These are phyloP conservation scores for Chironomus tentans DNA, from an alignment of 2,888 invertebrate species.

Conservation along the genomic window DNA sequence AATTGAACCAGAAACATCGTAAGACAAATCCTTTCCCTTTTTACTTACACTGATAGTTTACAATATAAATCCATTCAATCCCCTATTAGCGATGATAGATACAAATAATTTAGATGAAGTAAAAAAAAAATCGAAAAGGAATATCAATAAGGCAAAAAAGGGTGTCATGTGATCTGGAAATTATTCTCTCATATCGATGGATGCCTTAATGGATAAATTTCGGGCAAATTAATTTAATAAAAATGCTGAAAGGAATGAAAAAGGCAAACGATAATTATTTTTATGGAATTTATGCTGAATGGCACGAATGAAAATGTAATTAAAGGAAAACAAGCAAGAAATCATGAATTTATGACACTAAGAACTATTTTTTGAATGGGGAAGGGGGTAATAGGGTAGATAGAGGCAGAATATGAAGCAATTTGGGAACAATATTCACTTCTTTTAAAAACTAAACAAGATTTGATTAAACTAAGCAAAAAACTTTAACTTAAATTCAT, in stretches of 20 bases:
- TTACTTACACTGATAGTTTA: no score
- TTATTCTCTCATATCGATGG: not conserved
- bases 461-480: no score
- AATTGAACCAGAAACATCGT: conserved; percentile 10
- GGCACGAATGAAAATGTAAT: conserved; percentile 17
- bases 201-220: not conserved
- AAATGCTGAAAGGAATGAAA: not conserved
- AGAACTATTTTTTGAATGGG: not conserved
- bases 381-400: not conserved
- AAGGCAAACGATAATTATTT: not conserved
- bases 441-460: no score
- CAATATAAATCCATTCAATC: not conserved
- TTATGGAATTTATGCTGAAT: not conserved
- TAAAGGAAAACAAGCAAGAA: not conserved
- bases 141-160: not conserved
- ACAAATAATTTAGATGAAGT: not conserved
- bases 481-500: no score
- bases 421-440: no score
- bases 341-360: not conserved
- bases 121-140: not conserved
- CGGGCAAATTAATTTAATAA: conserved; percentile 18
- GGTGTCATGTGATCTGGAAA: conserved; percentile 24
- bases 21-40: conserved; percentile 3
- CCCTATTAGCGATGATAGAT: not conserved
- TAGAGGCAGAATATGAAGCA: no score